These are phyloP conservation scores for Drosophila subquinaria DNA, from an alignment of 2,888 invertebrate species.

Conservation along the genomic window DNA sequence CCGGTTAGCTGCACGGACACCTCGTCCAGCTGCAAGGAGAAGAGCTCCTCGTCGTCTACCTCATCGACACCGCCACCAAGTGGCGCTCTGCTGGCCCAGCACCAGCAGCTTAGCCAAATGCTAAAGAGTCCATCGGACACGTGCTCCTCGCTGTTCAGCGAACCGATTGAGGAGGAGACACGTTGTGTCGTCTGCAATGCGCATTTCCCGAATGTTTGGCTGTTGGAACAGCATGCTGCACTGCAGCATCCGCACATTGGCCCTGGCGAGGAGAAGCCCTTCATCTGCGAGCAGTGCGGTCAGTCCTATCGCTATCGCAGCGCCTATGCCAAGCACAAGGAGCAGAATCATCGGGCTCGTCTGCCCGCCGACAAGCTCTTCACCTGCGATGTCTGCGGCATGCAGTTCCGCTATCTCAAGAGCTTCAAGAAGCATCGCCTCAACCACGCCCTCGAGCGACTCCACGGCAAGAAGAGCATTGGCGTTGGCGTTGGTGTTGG, in stretches of 20 bases:
- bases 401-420: conserved; percentile 95
- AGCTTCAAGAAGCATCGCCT: conserved; percentile 96
- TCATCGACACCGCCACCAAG: conserved; percentile 85
- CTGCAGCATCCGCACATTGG: conserved; percentile 91
- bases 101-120: conserved; percentile 79
- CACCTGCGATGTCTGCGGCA: conserved; percentile 96
- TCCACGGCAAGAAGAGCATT: conserved; percentile 89
- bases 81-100: conserved; percentile 74
- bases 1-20: conserved; percentile 82
- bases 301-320: conserved; percentile 95
- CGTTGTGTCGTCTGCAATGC: conserved; percentile 94
- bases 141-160: conserved; percentile 82
- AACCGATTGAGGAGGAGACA: conserved; percentile 86
- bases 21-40: conserved; percentile 85
- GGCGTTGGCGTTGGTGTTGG: conserved; percentile 55
- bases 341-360: conserved; percentile 94
- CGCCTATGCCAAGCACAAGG: conserved; percentile 93
- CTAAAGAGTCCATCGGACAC: conserved; percentile 82
- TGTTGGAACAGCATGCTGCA: conserved; percentile 93
- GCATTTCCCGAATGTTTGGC: conserved; percentile 94
- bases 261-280: conserved; percentile 92
- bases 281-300: conserved; percentile 96
- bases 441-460: conserved; percentile 93
- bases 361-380: conserved; percentile 95
- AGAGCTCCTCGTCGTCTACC: conserved; percentile 86